Evolutionary conservation across 2,888 invertebrate genomes (phyloP).

Genomic region (Agrenia bidenticulata): DNA sequence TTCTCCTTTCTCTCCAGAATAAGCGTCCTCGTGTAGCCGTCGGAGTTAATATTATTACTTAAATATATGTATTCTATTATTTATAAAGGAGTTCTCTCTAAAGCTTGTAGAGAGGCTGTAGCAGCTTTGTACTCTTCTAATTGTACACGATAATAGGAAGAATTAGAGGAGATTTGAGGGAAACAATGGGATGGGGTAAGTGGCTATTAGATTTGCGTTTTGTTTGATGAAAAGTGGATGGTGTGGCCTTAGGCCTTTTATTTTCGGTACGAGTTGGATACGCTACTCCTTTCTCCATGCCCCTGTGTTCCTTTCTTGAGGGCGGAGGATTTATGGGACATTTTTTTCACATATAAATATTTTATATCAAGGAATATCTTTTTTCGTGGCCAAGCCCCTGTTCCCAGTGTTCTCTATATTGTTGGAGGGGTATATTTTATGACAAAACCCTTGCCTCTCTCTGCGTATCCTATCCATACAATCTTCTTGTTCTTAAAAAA

Average conservation of each 20-base stretch:
- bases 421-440: too few relatives aligned
- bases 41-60: too few relatives aligned
- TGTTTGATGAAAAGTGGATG: neutral
- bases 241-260: too few relatives aligned
- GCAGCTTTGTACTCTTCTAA: neutral
- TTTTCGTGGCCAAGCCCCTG: neutral
- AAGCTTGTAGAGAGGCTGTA: too few relatives aligned
- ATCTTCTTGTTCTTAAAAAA: too few relatives aligned
- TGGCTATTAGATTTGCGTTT: conserved; percentile 10
- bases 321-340: conserved; percentile 11
- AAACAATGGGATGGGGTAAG: neutral
- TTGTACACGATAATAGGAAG: too few relatives aligned
- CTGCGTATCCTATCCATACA: too few relatives aligned
- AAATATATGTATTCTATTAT: too few relatives aligned
- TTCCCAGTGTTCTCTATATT: neutral
- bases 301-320: neutral
- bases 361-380: neutral
- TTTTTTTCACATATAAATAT: conserved; percentile 16
- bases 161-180: neutral
- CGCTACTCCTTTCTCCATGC: neutral
- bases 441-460: too few relatives aligned
- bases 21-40: too few relatives aligned
- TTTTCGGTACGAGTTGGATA: conserved; percentile 2
- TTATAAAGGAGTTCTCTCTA: too few relatives aligned
- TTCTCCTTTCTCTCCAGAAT: neutral